Base-by-base conservation (phyloP, 1,140 invertebrate genomes). In the Zophobas morio region DNA sequence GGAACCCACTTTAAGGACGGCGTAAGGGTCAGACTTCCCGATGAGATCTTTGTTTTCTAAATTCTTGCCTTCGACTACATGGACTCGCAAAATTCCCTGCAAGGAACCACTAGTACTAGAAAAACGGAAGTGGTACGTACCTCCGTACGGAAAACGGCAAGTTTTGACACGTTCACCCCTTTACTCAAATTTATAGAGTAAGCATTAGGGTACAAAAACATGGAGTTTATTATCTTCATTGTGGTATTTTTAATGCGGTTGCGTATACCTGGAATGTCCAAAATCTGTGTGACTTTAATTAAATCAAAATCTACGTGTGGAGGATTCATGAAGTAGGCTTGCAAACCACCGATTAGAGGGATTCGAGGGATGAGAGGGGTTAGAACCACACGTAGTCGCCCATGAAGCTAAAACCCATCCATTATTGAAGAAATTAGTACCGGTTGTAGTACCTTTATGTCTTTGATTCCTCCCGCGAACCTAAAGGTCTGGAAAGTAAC, bases 301-400 rank as follows among this genome's bases (percentile, higher is more conserved):
- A 99, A 88, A 88, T 98, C 97, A 85, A 98, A 99, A 87, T 98
- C 96, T 79, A 99, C 93, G 74, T 94, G 93, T 0, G 97, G 97
- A 84, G 94, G 95, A 85, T 97, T 96, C 6, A 99, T 89, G 88
- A 99, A 99, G 88, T 96, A 98, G 57, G 96, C 89, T 85, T 96
- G 95, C 8, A 98, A 87, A 8, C 96, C 96, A 33, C 96, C 97
- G 75, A 97, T 91, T 76, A 99, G 86, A 34, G 96, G 96, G 84
- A 97, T 94, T 60, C 92, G 89, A 79, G 91, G 90, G 75, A 98
- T 94, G 51, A 99, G 86, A 0, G 97, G 97, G 86, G 96, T 98
- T 91, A 98, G 93, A 20, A 98, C 91, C 8, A 98, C 91, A 39
- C 96, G 90, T 73, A 97, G 85, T 87, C 93, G 93, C 6, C 96